Percentiles rank a stretch among this genome's conserved stretches.
These are phyloP conservation scores for Cyprinus carpio DNA, from an alignment of 2,113 vertebrate genomes.

Conservation along the genomic window DNA sequence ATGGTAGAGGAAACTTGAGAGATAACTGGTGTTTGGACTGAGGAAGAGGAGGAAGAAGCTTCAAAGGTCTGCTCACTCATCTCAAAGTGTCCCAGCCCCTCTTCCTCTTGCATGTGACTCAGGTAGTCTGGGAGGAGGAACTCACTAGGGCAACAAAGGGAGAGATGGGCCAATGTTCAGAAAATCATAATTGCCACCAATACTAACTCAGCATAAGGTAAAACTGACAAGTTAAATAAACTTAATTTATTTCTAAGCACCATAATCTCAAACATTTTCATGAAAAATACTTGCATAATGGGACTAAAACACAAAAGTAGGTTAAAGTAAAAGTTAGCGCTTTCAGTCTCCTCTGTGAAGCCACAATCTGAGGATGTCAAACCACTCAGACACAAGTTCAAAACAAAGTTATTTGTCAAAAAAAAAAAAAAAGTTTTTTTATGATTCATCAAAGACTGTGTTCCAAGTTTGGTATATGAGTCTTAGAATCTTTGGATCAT, in stretches of 20 bases:
- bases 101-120: slow-evolving; percentile 61
- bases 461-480: background rate
- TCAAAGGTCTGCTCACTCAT: slow-evolving; percentile 57
- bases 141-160: slow-evolving; percentile 48
- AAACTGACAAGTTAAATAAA: background rate
- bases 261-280: background rate
- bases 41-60: slow-evolving; percentile 59
- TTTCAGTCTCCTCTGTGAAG: slow-evolving; percentile 36
- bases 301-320: background rate
- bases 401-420: background rate
- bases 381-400: slow-evolving; percentile 31
- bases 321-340: background rate
- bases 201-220: no score
- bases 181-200: no score
- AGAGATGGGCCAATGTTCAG: slow-evolving; percentile 7
- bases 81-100: slow-evolving; percentile 57
- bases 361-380: slow-evolving; percentile 31
- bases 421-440: background rate
- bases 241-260: background rate
- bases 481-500: background rate
- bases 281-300: background rate
- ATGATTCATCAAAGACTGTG: slow-evolving; percentile 20
- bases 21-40: slow-evolving; percentile 76
- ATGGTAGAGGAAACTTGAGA: slow-evolving; percentile 96
- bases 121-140: slow-evolving; percentile 64